Base-by-base conservation (phyloP, 2,888 invertebrate species). In the Andricus quercusramuli region DNA sequence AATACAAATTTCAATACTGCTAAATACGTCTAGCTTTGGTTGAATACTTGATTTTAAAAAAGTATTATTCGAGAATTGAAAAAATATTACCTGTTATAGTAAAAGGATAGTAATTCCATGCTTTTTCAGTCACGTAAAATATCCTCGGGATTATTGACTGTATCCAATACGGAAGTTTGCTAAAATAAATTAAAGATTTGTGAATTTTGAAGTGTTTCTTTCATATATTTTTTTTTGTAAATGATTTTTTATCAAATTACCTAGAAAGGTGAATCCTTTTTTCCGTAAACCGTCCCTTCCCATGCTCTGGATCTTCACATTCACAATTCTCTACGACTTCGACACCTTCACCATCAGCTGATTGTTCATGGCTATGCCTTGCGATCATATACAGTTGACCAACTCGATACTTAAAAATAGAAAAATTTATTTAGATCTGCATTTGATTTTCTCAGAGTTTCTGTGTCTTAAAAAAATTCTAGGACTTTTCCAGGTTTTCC, bases 301-400 rank as follows among this genome's bases (percentile, higher is more conserved):
- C 98, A 91, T 97, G 96, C 15, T 94, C 93, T 41, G 96, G 95
- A 93, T 98, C 97, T 83, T 95, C 95, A 88, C 97, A 96, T 82
- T 96, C 95, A 83, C 95, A 95, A 92, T 98, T 98, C 82, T 96
- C 96, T 13, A 98, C 95, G 1, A 98, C 98, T 92, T 98, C 98
- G 0, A 98, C 98, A 4, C 98, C 98, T 93, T 98, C 98, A 0
- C 98, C 97, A 83, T 96, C 96, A 84, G 96, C 96, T 0, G 98
- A 97, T 90, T 98, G 98, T 90, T 98, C 98, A 89, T 96, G 95
- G 91, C 98, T 98, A 91, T 98, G 98, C 77, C 98, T 95, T 3
- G 98, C 98, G 89, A 98, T 98, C 98, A 98, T 98, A 92, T 98
- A 98, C 82, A 98, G 94, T 92, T 98, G 98, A 0, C 98, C 98